Evolutionary conservation across 2,113 vertebrate species (phyloP).

Genomic region (Chaetura pelagica): DNA sequence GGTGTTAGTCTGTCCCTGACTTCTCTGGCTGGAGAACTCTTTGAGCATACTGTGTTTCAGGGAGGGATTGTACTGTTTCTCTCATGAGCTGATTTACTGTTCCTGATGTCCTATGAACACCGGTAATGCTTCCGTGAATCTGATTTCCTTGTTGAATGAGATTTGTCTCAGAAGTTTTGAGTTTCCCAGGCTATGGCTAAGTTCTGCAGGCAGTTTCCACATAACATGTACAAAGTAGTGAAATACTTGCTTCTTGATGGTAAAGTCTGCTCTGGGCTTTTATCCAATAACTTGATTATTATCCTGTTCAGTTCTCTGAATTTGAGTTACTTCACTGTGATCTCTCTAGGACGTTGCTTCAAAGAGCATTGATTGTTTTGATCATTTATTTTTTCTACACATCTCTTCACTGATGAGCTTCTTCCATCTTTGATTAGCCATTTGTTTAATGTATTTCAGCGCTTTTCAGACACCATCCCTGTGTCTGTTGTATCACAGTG

Average conservation of each 20-base stretch:
- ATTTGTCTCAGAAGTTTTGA: not conserved
- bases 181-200: not conserved
- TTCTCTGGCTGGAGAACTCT: not conserved
- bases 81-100: not conserved
- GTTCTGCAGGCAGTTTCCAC: not conserved
- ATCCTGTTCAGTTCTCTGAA: not conserved
- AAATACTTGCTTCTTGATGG: not conserved
- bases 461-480: not conserved
- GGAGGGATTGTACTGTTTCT: not conserved
- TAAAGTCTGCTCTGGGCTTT: not conserved
- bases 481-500: not conserved
- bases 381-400: not conserved
- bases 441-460: not conserved
- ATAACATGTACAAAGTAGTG: not conserved
- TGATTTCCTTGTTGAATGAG: not conserved
- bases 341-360: not conserved
- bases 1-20: not conserved
- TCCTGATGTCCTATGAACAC: not conserved
- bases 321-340: not conserved
- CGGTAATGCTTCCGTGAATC: not conserved
- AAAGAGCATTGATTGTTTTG: not conserved
- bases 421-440: not conserved
- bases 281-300: not conserved
- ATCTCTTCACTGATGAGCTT: not conserved
- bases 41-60: not conserved